These are phyloP conservation scores for Callionymus lyra DNA, from an alignment of 2,113 vertebrate species.

Conservation along the genomic window DNA sequence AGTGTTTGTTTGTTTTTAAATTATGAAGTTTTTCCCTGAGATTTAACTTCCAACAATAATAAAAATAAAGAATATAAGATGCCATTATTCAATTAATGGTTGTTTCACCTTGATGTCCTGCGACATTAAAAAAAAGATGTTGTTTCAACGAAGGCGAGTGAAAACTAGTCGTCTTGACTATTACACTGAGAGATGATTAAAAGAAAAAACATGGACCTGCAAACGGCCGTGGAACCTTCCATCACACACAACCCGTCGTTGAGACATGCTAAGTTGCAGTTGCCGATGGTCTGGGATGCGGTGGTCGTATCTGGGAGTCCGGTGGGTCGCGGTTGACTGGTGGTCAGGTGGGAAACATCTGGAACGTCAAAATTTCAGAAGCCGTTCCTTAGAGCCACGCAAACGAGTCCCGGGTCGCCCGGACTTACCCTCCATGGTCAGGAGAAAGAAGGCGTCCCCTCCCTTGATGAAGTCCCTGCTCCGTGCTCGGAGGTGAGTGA, in stretches of 20 bases:
- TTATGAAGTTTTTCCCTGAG: no score
- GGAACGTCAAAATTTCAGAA: slow-evolving; percentile 11
- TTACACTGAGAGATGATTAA: no score
- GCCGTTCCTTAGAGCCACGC: neutral
- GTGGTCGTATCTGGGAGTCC: neutral
- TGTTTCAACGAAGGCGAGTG: no score
- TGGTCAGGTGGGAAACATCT: slow-evolving; percentile 79
- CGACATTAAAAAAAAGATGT: no score
- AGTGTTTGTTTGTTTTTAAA: no score
- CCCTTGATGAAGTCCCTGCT: slow-evolving; percentile 84
- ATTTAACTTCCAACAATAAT: no score
- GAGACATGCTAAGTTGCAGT: slow-evolving; percentile 67
- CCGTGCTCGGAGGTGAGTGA: slow-evolving; percentile 72
- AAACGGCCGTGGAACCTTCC: slow-evolving; percentile 29
- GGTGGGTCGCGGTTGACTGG: slow-evolving; percentile 37
- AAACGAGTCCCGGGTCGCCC: neutral
- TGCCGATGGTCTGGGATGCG: rapidly evolving
- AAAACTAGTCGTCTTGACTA: no score
- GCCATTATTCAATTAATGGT: no score
- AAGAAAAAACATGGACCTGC: no score
- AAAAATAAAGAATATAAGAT: no score
- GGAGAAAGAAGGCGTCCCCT: slow-evolving; percentile 70
- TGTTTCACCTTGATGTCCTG: no score
- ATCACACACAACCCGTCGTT: slow-evolving; percentile 73
- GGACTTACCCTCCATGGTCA: slow-evolving; percentile 80